Base-by-base conservation (phyloP, 2,797 vertebrate species). In the Australoheros facetus region DNA sequence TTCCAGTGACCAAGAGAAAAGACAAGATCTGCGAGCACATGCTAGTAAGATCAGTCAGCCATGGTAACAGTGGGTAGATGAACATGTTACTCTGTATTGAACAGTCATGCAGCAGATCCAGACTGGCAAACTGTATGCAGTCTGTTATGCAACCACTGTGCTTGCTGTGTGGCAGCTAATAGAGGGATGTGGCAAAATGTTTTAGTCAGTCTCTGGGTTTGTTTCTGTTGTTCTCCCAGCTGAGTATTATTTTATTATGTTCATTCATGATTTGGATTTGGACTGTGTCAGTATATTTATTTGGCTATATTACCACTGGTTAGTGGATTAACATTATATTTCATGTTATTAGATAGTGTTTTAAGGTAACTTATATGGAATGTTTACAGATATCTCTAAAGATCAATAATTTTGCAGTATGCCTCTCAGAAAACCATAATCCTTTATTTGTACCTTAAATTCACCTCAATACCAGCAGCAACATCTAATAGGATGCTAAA, bases 11-110 rank as follows among this genome's bases (percentile, higher is more conserved):
- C 39, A 54, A 39, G 32, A 78, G 60, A 19, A 69, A 69, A 80
- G 32, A 78, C 21, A 75, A 62, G 53, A 88, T 88, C 80, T 81
- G 60, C 4, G 5, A 56, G 78, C 59, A 70, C 75, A 56, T 82
- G 75, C 51, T 45, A 71, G 66, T 56, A 55, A 73, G 71, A 80
- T 90, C 72, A 80, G 42, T 14, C 70, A 32, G 39, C 51, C 58
- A 5, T 73, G 57, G 83, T 74, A 60, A 77, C 64, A 73, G 21
- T 26, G 48, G 77, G 70, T 53, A 79, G 71, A 53, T 2, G 4
- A 17, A 82, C 58, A 75, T 69, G 77, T 77, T 87, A 89, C 85
- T 88, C 77, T 78, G 72, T 58, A 82, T 14, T 55, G 62, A 80
- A 73, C 64, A 75, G 73, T 72, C 79, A 55, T 73, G 54, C 23